A percentile compares a stretch with the other conserved stretches of the same genome.
Evolutionary conservation across 2,113 vertebrate species (phyloP).

Genomic region (Alosa alosa): DNA sequence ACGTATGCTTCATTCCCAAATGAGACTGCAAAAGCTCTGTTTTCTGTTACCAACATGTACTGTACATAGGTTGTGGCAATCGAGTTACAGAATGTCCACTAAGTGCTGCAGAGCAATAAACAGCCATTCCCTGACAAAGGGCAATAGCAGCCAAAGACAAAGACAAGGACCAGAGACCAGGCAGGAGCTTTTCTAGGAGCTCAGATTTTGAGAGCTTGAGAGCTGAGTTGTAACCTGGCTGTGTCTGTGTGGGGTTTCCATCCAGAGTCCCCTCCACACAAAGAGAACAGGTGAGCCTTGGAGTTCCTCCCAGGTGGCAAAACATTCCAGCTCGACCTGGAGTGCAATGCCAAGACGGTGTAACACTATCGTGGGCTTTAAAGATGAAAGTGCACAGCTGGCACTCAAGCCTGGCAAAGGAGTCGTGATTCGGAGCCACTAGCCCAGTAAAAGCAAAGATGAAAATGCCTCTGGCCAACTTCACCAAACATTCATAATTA

Average conservation of each 20-base stretch:
- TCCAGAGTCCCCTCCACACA: neutral
- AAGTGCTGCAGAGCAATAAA: no score
- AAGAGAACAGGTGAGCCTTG: constrained; percentile 2
- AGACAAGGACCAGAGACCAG: neutral
- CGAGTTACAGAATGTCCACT: no score
- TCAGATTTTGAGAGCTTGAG: neutral
- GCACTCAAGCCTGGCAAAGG: neutral
- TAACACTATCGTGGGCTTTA: constrained; percentile 15
- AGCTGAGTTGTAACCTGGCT: neutral
- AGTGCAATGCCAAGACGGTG: constrained; percentile 19
- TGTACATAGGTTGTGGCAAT: no score
- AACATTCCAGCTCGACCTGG: neutral
- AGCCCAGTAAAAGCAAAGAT: neutral
- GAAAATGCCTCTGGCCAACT: neutral
- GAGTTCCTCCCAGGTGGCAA: constrained; percentile 16
- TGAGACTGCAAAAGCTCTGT: neutral
- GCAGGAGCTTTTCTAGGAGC: neutral
- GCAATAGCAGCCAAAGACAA: neutral
- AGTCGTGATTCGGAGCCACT: neutral
- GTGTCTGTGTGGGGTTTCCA: neutral
- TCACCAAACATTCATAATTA: neutral
- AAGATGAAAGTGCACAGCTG: constrained; percentile 11
- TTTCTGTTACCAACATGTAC: no score
- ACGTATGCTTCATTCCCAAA: no score
- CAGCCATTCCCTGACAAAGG: neutral